A percentile compares a stretch with the other conserved stretches of the same genome.
phyloP scores from a whole-genome alignment of 2,888 invertebrate genomes.

The Gortyna flavago region DNA sequence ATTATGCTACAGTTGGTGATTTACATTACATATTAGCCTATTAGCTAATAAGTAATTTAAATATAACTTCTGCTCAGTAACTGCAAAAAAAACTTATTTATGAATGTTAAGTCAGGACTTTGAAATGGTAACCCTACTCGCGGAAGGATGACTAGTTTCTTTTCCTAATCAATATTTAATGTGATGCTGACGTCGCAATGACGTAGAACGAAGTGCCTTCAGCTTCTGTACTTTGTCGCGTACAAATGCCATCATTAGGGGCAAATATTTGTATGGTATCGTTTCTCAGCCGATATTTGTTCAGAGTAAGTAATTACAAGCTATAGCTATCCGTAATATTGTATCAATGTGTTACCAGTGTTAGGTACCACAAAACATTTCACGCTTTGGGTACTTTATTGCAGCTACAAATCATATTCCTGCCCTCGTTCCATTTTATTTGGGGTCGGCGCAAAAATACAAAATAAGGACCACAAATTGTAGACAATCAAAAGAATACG shows the following conservation, averaged over 20 bases:
- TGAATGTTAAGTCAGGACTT: not conserved
- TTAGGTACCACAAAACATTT: not conserved
- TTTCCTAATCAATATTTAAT: slow-evolving; percentile 42
- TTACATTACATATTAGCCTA: not conserved
- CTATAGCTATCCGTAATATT: not conserved
- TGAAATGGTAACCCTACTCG: slow-evolving; percentile 2
- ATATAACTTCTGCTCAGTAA: too few relatives aligned
- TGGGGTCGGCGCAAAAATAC: not conserved
- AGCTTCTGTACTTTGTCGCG: slow-evolving; percentile 5
- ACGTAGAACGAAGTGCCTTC: slow-evolving; percentile 31
- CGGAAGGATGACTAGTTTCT: slow-evolving; percentile 8
- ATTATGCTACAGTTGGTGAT: not conserved
- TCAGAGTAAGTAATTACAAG: not conserved
- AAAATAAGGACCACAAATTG: not conserved
- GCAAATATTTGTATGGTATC: slow-evolving; percentile 32
- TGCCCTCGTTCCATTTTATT: not conserved
- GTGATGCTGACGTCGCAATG: slow-evolving; percentile 36
- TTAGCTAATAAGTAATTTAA: not conserved
- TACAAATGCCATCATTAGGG: slow-evolving; percentile 19
- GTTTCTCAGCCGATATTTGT: slow-evolving; percentile 7
- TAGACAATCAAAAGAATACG: not conserved
- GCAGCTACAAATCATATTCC: not conserved
- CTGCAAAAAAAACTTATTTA: too few relatives aligned
- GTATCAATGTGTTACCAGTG: not conserved
- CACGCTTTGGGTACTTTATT: not conserved